Base-by-base conservation (phyloP, 2,888 invertebrate species). In the Notodonta dromedarius region DNA sequence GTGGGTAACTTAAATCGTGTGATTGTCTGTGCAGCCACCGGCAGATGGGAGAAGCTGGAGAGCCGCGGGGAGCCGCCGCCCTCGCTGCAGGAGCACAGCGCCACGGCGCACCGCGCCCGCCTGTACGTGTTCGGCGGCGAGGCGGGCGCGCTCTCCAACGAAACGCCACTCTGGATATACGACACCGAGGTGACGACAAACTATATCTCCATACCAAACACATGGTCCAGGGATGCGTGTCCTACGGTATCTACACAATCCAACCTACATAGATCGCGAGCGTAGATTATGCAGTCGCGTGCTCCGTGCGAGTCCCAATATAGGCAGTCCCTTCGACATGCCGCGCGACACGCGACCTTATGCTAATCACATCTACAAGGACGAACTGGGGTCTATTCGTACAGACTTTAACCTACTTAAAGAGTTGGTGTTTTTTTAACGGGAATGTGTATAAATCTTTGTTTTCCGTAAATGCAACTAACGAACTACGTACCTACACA, bases 101-200 rank as follows among this genome's bases (percentile, higher is more conserved):
- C 97, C 59, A 96, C 97, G n/a, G 95, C 96, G 44, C 96, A 96
- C 90, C 95, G 95, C 81, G 95, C 95, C 77, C 94, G 94, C 71
- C 94, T 98, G 66, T 97, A 97, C 87, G 96, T 98, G 71, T 98
- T 98, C 90, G 98, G 98, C 0, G 98, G 98, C 0, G 97, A 97
- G 85, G 95, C 98, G 13, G 96, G 97, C 61, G 96, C 97, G 85
- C 95, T 96, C 40, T 95, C 95, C 73, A 95, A 95, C 50, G 97
- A 97, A 85, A 97, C 97, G 0, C 97, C 98, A 40, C 94, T 98
- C 48, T 98, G 98, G 98, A 95, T 97, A 67, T 97, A 97, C 81
- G 96, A 96, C 76, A 95, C 97, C 52, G 94, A 95, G 95, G 96
- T 96, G 39, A 32, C 16, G 46, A 46, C 5, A 5, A 13, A n/a